Percentiles rank a stretch among this genome's conserved stretches.
Conservation (phyloP, 2,113 vertebrate genomes). For the Macaca mulatta region DNA sequence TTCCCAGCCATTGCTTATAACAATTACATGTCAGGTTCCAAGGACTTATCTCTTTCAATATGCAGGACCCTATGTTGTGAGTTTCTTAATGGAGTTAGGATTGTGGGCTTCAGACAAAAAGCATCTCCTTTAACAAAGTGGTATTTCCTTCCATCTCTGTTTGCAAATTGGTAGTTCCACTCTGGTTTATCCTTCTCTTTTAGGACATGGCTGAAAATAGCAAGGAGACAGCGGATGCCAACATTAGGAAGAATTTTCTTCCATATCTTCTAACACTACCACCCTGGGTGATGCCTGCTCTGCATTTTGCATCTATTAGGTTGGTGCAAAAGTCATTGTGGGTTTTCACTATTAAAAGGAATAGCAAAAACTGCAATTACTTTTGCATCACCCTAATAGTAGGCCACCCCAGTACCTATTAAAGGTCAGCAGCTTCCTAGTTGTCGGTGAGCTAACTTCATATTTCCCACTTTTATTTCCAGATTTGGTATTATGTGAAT, state of each 20-base stretch:
- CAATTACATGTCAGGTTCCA: not conserved
- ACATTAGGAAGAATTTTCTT: not conserved
- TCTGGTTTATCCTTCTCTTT: not conserved
- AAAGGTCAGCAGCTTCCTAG: not conserved
- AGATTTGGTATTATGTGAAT: not conserved
- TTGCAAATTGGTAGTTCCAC: not conserved
- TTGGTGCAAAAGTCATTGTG: not conserved
- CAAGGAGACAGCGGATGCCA: not conserved
- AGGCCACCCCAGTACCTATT: not conserved
- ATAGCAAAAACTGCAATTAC: too few relatives aligned
- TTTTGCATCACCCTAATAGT: too few relatives aligned
- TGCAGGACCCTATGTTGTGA: not conserved
- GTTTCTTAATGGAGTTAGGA: not conserved
- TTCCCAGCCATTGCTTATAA: not conserved
- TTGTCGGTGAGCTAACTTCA: not conserved
- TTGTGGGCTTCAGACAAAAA: not conserved
- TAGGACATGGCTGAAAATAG: conserved; percentile 7
- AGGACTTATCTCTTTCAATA: not conserved
- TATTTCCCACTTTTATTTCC: not conserved
- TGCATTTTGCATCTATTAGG: not conserved
- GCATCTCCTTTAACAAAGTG: not conserved
- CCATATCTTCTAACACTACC: not conserved
- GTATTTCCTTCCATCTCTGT: not conserved
- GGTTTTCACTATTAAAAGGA: too few relatives aligned
- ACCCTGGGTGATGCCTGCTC: not conserved